Evolutionary conservation across 2,797 vertebrate genomes (phyloP).

Genomic region (Pelobates cultripes): DNA sequence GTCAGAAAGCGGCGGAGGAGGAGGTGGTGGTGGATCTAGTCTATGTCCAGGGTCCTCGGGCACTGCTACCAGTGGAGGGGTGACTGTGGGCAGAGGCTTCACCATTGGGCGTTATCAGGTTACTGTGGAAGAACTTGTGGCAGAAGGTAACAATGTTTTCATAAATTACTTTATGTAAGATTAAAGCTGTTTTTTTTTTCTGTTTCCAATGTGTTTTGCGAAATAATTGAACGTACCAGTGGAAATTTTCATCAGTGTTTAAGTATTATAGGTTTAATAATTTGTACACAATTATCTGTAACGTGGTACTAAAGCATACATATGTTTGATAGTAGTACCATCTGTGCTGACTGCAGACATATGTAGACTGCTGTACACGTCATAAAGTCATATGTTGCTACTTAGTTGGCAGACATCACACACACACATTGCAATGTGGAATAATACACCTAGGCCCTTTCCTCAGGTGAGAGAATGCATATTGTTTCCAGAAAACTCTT

Average conservation of each 20-base stretch:
- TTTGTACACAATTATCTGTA: neutral
- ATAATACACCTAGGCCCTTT: neutral
- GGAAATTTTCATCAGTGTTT: too few relatives aligned
- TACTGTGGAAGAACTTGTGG: slow-evolving; percentile 89
- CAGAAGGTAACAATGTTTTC: slow-evolving; percentile 78
- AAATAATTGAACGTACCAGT: too few relatives aligned
- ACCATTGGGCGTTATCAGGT: slow-evolving; percentile 87
- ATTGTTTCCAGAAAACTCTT: too few relatives aligned
- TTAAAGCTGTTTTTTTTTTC: too few relatives aligned
- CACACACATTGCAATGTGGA: neutral
- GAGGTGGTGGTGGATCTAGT: slow-evolving; percentile 68
- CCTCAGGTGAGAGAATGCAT: neutral
- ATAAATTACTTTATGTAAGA: too few relatives aligned
- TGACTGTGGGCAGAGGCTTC: slow-evolving; percentile 82
- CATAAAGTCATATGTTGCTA: neutral
- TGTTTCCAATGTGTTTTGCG: too few relatives aligned
- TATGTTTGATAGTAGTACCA: neutral
- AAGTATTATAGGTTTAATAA: too few relatives aligned
- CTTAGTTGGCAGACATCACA: neutral
- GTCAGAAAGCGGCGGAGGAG: slow-evolving; percentile 80
- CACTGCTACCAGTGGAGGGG: slow-evolving; percentile 74
- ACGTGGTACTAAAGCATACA: neutral
- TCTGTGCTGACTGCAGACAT: slow-evolving; percentile 2
- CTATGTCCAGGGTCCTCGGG: slow-evolving; percentile 67
- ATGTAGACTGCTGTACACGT: neutral